Evolutionary conservation across 2,888 invertebrate species (phyloP), one percentile per base, ranked within the genome.

Genomic region (Kryphioiulus occultus): DNA sequence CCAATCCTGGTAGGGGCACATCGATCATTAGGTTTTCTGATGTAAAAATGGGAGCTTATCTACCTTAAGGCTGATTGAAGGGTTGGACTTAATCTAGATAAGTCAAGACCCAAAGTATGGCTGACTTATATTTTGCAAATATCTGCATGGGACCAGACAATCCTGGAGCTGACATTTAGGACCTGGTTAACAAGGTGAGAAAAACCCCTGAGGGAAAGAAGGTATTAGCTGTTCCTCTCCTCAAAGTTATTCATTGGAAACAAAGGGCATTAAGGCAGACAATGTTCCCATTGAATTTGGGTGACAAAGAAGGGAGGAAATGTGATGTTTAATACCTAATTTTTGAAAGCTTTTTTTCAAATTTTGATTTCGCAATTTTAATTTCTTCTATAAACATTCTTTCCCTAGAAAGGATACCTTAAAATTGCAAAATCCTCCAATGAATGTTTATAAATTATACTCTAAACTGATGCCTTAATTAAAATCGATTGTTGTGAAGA

Each of bases 31-130:
- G 44, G 44, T 44, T 44, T 35, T 44, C 44, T 44, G 44, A 15
- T 44, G 44, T 44, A 53, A 53, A 53, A 17, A 19, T 53, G 53
- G 53, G 19, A 53, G 53, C 53, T 19, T 53, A 19, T 53, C 7
- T 53, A 68, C 26, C 68, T 68, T 68, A 26, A 68, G 68, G 68
- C 22, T 68, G 68, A 68, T 68, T 68, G 68, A 68, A 68, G 26
- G 5, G 26, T 26, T 68, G 68, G 53, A 68, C 68, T 68, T 26
- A 53, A 53, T 53, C 53, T 53, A 19, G 19, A 12, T 44, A 44
- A 44, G 44, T 44, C 44, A 44, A 44, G 44, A 19, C 17, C 7
- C 53, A 53, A 19, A 19, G n/a, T 5, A 19, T 19, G 53, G n/a
- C 47, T 47, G 47, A 47, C 1, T 1, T 47, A 10, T n/a, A n/a